phyloP scores from a whole-genome alignment of 1,140 invertebrate species.

The Eufriesea mexicana region DNA sequence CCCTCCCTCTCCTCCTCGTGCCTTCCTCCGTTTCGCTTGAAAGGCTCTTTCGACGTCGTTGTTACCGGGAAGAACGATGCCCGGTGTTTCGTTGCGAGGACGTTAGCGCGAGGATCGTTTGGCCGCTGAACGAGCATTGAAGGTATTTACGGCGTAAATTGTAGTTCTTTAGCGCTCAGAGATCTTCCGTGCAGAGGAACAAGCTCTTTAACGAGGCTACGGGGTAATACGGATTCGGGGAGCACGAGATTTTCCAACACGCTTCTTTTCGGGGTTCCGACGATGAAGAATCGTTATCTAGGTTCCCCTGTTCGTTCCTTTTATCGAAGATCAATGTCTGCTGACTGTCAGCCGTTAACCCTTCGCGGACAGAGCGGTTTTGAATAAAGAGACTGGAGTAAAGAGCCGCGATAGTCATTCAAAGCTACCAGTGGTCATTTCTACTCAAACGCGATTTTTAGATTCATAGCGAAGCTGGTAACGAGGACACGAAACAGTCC shows the following conservation, averaged over 20 bases:
- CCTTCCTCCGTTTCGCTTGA: not conserved
- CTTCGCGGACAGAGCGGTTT: no score
- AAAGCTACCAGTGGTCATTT: no score
- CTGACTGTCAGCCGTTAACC: not conserved
- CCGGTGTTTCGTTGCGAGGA: not conserved
- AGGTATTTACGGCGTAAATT: not conserved
- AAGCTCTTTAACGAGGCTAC: not conserved
- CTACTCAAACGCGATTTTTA: no score
- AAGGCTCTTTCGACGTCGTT: constrained; percentile 8
- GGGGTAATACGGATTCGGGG: not conserved
- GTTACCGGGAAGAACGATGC: constrained; percentile 1
- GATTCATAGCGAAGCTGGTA: no score
- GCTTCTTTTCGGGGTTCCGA: not conserved
- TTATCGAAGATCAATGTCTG: not conserved
- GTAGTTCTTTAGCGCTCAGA: not conserved
- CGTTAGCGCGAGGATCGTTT: constrained; percentile 12
- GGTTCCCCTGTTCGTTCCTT: no score
- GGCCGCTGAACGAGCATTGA: not conserved
- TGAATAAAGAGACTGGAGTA: no score
- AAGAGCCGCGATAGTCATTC: no score
- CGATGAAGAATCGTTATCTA: not conserved
- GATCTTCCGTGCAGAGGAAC: not conserved
- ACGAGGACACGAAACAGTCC: no score
- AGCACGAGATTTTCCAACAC: not conserved
- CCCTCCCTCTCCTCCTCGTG: not conserved